Conservation (phyloP, 1,140 invertebrate genomes). For the Neodiprion pinetum region DNA sequence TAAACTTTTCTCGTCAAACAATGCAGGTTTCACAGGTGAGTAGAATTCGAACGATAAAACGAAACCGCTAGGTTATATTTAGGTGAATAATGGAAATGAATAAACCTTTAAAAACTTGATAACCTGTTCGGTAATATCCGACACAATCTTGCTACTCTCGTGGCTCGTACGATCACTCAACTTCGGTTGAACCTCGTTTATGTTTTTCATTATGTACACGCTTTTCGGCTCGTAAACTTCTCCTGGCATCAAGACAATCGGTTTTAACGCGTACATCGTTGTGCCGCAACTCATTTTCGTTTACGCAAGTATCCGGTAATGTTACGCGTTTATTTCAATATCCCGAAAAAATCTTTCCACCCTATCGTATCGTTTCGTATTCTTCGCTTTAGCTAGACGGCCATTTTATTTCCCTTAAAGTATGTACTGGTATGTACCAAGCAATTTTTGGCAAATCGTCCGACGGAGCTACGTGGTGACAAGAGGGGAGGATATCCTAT, state of each 20-base stretch:
- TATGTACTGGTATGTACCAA: background rate
- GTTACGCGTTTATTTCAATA: background rate
- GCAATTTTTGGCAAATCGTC: background rate
- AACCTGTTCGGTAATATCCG: constrained; percentile 73
- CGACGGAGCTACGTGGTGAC: background rate
- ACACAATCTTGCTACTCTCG: constrained; percentile 53
- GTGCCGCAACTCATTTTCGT: constrained; percentile 45
- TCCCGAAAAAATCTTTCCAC: constrained; percentile 12
- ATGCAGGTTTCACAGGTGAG: constrained; percentile 25
- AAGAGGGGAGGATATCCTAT: background rate
- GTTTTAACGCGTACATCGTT: constrained; percentile 66
- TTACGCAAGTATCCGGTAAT: background rate
- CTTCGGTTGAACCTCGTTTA: constrained; percentile 54
- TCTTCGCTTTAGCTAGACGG: constrained; percentile 35
- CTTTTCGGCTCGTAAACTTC: constrained; percentile 61
- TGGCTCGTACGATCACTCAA: constrained; percentile 50
- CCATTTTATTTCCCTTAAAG: constrained; percentile 32
- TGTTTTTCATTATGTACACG: constrained; percentile 72
- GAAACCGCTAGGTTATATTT: constrained; percentile 51
- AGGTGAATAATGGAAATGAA: constrained; percentile 57
- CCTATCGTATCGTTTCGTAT: constrained; percentile 27
- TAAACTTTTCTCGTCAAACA: constrained; percentile 23
- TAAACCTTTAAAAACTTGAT: constrained; percentile 73
- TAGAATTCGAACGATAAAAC: constrained; percentile 33
- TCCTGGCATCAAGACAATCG: constrained; percentile 60